Percentiles rank a stretch among this genome's conserved stretches.
These are phyloP conservation scores for Caenorhabditis zanzibari DNA, from an alignment of 2,888 invertebrate species.

Conservation along the genomic window DNA sequence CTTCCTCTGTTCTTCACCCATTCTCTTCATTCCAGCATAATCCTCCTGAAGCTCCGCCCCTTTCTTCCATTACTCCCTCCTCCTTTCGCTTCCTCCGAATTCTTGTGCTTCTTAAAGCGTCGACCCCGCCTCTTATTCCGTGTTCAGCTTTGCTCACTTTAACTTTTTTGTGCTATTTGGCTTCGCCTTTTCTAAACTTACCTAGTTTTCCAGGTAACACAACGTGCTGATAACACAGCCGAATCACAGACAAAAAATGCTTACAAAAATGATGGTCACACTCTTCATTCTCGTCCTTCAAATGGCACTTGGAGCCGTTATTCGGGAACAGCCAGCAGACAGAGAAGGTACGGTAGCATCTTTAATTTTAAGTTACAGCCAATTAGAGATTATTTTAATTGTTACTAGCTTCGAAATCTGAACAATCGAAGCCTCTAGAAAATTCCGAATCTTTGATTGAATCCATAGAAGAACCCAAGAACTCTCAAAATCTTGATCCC, in stretches of 20 bases:
- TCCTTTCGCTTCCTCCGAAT: slow-evolving; percentile 8
- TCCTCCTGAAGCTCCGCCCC: slow-evolving; percentile 33
- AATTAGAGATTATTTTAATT: too few species aligned
- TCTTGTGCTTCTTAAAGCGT: slow-evolving; percentile 12
- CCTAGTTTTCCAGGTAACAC: slow-evolving; percentile 48
- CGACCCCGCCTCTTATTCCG: slow-evolving; percentile 20
- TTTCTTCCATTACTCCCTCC: slow-evolving; percentile 31
- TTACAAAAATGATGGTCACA: slow-evolving; percentile 42
- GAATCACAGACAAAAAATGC: slow-evolving; percentile 26
- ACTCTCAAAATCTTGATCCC: slow-evolving; percentile 3
- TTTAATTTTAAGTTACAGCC: too few species aligned
- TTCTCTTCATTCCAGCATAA: slow-evolving; percentile 18
- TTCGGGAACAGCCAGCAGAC: slow-evolving; percentile 26
- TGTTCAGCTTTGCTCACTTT: slow-evolving; percentile 36
- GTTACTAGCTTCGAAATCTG: too few species aligned
- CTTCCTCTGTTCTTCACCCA: not conserved
- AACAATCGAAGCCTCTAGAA: too few species aligned
- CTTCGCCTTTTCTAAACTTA: not conserved
- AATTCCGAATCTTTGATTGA: too few species aligned
- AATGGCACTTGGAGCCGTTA: slow-evolving; percentile 35
- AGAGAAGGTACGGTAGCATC: slow-evolving; percentile 44
- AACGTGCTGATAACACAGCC: slow-evolving; percentile 15
- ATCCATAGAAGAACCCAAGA: not conserved
- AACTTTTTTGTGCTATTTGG: not conserved
- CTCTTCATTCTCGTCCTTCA: slow-evolving; percentile 38